Percentiles rank a stretch among this genome's conserved stretches.
phyloP scores from a whole-genome alignment of 2,888 invertebrate genomes.

The Drosophila pseudotalamancana region DNA sequence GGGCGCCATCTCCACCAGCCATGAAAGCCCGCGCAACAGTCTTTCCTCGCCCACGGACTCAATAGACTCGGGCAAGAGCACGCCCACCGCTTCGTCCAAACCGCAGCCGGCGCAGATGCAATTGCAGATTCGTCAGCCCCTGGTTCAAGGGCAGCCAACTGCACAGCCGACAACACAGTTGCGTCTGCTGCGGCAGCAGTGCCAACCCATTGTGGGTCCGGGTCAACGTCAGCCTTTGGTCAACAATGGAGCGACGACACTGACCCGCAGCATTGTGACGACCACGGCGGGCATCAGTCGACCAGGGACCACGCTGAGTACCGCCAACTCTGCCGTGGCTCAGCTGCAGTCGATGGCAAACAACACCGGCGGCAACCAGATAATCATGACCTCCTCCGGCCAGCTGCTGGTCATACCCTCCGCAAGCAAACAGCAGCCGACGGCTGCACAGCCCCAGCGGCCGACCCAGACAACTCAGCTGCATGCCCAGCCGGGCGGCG shows the following conservation, averaged over 20 bases:
- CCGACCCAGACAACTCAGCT: constrained; percentile 51
- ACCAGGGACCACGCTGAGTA: constrained; percentile 84
- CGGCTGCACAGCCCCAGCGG: constrained; percentile 46
- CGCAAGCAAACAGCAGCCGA: constrained; percentile 52
- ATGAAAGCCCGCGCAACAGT: constrained; percentile 89
- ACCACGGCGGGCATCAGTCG: constrained; percentile 89
- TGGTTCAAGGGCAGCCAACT: constrained; percentile 16
- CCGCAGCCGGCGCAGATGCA: constrained; percentile 51
- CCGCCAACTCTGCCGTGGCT: constrained; percentile 41
- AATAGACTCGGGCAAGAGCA: constrained; percentile 67
- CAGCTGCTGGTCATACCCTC: constrained; percentile 83
- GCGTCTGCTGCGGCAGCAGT: constrained; percentile 57
- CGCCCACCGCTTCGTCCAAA: constrained; percentile 69
- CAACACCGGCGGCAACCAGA: constrained; percentile 74
- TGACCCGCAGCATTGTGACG: constrained; percentile 91
- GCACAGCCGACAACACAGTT: constrained; percentile 42
- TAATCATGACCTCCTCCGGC: constrained; percentile 84
- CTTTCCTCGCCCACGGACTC: constrained; percentile 86
- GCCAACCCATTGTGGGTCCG: constrained; percentile 20
- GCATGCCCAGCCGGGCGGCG: constrained; percentile 53
- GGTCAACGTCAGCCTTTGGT: constrained; percentile 80
- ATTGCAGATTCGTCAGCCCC: constrained; percentile 42
- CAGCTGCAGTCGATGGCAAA: constrained; percentile 77
- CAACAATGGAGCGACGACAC: constrained; percentile 43
- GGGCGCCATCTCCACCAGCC: constrained; percentile 93